Base-by-base conservation (phyloP, 2,888 invertebrate species). In the Vanessa cardui region DNA sequence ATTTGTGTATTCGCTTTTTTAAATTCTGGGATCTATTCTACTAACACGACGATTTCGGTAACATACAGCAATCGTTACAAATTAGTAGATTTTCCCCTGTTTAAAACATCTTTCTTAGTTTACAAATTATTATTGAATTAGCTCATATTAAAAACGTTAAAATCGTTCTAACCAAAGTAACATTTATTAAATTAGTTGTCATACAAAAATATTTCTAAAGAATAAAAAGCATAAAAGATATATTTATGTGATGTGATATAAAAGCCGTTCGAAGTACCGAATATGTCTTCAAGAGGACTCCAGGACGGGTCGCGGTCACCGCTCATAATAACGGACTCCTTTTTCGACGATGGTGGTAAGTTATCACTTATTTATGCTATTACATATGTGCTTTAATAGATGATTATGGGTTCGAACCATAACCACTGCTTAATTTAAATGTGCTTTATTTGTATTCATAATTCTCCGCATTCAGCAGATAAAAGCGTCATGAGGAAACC, bases 331-430 rank as follows among this genome's bases (percentile, higher is more conserved):
- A 85, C 87, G 0, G 93, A 93, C 71, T 92, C 88, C 0, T 93
- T 92, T 80, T 92, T 91, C 75, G 92, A 93, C 72, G 92, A 93
- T 73, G 83, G 76, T 68, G 84, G 92, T 91, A 82, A 90, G 90
- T 74, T 50, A 46, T 18, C 16, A 7, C 6, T 47, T 2, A 3
- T 47, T 47, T n/a, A n/a, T 47, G 18, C 1, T 5, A 46, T 6
- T 6, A 46, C n/a, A n/a, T 46, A n/a, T n/a, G 6, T 46, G 26
- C 26, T 5, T 26, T 26, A 26, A 26, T 26, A 5, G 26, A 26
- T 26, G 26, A 26, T 26, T 26, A 5, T 26, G 26, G 26, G 26
- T 26, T 26, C 26, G 26, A 26, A 26, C 26, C 26, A 16, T 6
- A 12, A 39, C 12, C 12, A 39, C 9, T 12, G 12, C 12, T 39